Percentiles rank a stretch among this genome's conserved stretches.
Evolutionary conservation across 2,888 invertebrate species (phyloP).

Genomic region (Syritta pipiens): DNA sequence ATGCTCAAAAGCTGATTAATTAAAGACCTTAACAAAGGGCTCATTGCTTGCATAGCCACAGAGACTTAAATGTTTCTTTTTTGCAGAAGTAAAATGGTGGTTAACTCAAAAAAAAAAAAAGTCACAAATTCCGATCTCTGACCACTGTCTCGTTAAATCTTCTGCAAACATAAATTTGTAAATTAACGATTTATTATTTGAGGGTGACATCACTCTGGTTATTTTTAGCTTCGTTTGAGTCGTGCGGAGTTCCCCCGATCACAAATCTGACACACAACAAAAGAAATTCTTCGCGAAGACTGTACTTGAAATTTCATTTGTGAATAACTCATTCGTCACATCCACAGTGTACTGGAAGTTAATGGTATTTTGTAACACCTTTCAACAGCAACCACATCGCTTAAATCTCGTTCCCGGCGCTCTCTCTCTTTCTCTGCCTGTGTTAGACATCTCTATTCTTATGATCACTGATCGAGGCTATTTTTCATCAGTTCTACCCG

Average conservation of each 20-base stretch:
- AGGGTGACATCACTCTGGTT: conserved; percentile 59
- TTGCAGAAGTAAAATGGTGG: conserved; percentile 4
- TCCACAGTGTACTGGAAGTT: conserved; percentile 16
- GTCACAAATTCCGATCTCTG: conserved; percentile 26
- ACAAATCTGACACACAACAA: background rate
- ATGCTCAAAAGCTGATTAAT: conserved; percentile 63
- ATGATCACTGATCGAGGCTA: conserved; percentile 29
- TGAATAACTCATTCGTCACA: conserved; percentile 38
- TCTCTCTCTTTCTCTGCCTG: no score
- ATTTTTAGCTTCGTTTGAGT: conserved; percentile 38
- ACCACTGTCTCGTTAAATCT: background rate
- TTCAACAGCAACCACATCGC: background rate
- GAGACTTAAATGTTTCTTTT: background rate
- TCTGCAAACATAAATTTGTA: conserved; percentile 10
- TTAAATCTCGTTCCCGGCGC: no score
- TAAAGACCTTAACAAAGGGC: conserved; percentile 49
- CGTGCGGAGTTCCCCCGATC: conserved; percentile 33
- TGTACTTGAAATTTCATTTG: conserved; percentile 8
- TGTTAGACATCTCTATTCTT: conserved; percentile 39
- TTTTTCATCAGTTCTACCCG: conserved; percentile 41
- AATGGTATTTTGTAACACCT: conserved; percentile 13
- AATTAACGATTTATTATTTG: conserved; percentile 50
- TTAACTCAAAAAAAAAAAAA: conserved; percentile 3
- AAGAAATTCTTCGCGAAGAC: conserved; percentile 19
- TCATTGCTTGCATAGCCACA: conserved; percentile 9